phyloP scores from a whole-genome alignment of 2,113 vertebrate genomes.

The Anser cygnoides region DNA sequence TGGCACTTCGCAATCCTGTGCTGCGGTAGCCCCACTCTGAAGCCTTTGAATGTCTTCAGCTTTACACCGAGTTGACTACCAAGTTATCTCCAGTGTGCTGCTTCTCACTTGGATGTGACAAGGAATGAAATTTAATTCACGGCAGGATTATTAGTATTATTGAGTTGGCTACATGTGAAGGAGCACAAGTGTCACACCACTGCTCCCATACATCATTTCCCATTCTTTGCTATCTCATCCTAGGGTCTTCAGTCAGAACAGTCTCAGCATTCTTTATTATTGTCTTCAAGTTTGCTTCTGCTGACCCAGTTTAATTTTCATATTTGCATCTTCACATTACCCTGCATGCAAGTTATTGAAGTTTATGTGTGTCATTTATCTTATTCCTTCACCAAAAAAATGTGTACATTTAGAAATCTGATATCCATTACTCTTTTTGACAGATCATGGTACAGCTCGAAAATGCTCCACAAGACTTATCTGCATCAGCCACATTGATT shows the following conservation, averaged over 20 bases:
- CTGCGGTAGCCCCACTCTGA: background rate
- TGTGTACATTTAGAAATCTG: background rate
- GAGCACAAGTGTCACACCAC: background rate
- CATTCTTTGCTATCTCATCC: background rate
- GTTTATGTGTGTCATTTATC: slow-evolving; percentile 8
- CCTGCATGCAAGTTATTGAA: background rate
- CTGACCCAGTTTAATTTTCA: background rate
- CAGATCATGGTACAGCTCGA: background rate
- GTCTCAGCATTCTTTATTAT: background rate
- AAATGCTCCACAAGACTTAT: background rate
- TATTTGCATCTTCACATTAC: slow-evolving; percentile 15
- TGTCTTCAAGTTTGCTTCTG: background rate
- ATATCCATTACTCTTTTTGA: slow-evolving; percentile 32
- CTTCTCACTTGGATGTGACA: background rate
- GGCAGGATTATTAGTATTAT: background rate
- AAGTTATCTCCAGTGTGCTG: background rate
- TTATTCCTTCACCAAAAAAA: background rate
- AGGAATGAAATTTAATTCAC: background rate
- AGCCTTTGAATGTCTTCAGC: background rate
- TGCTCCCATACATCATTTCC: background rate
- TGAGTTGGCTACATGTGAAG: background rate
- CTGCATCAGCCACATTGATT: slow-evolving; percentile 20
- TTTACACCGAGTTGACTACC: background rate
- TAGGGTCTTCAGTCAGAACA: background rate
- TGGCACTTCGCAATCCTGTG: background rate